Evolutionary conservation across 1,140 invertebrate genomes (phyloP).

Genomic region (Cydia strobilella): DNA sequence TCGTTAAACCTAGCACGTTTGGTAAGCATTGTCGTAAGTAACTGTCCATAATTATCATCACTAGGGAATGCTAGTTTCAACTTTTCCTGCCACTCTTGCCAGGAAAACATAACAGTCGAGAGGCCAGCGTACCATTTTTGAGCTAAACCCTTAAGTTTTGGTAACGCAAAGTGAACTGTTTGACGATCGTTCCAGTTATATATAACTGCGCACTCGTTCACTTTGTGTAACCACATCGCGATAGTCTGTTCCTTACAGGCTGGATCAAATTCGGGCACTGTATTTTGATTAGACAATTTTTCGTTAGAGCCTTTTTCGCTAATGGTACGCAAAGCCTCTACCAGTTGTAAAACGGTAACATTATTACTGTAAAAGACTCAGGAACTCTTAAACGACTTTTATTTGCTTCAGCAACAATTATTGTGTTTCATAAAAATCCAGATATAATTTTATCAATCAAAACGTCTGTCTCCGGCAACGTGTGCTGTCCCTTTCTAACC

Average conservation of each 20-base stretch:
- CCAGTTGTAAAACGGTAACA: background rate
- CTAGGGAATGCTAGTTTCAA: slow-evolving; percentile 32
- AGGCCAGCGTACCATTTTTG: too few relatives aligned
- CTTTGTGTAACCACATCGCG: slow-evolving; percentile 37
- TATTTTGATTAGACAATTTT: slow-evolving; percentile 23
- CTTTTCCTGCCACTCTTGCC: slow-evolving; percentile 33
- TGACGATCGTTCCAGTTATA: slow-evolving; percentile 41
- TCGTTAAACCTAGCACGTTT: too few relatives aligned
- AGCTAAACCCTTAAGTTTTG: slow-evolving; percentile 15
- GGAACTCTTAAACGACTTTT: too few relatives aligned
- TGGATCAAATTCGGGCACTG: slow-evolving; percentile 20
- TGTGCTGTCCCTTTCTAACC: too few relatives aligned
- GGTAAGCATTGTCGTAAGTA: slow-evolving; percentile 21
- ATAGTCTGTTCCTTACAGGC: background rate
- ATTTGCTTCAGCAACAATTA: too few relatives aligned
- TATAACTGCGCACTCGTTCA: slow-evolving; percentile 41
- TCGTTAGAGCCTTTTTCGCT: background rate
- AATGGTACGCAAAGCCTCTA: slow-evolving; percentile 12
- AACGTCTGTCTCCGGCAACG: too few relatives aligned
- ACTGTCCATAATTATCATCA: slow-evolving; percentile 30
- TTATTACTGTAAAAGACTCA: too few relatives aligned
- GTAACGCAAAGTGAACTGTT: slow-evolving; percentile 37
- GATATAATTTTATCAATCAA: too few relatives aligned
- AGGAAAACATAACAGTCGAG: slow-evolving; percentile 8
- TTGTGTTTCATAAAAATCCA: too few relatives aligned